A percentile compares a stretch with the other conserved stretches of the same genome.
These are phyloP conservation scores for Clarias platycephalus DNA, from an alignment of 2,797 vertebrate genomes.

Conservation along the genomic window DNA sequence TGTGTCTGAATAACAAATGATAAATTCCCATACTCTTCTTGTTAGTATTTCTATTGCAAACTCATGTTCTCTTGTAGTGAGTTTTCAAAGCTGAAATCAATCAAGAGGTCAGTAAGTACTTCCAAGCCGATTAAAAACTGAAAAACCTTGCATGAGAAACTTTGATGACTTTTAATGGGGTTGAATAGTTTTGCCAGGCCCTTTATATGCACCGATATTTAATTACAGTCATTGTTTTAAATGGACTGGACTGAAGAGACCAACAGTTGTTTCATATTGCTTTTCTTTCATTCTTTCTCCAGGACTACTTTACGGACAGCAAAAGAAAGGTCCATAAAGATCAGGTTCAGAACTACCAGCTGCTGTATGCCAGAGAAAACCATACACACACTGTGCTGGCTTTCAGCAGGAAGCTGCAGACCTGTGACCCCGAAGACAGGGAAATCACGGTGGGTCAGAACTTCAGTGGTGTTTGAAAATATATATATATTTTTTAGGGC, in stretches of 20 bases:
- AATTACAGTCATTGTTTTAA: background rate
- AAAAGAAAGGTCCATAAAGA: conserved; percentile 78
- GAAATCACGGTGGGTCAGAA: conserved; percentile 75
- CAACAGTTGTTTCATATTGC: background rate
- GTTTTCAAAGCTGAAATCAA: background rate
- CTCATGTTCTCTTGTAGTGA: background rate
- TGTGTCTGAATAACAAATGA: background rate
- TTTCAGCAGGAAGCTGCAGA: conserved; percentile 80
- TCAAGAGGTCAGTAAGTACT: background rate
- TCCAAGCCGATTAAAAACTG: background rate
- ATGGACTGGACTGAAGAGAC: background rate
- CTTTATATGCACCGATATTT: background rate
- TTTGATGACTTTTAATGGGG: background rate
- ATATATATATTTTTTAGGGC: too few relatives aligned
- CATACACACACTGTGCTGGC: conserved; percentile 80
- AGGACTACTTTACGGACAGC: conserved; percentile 84
- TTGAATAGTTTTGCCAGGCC: background rate
- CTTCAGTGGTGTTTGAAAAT: too few relatives aligned
- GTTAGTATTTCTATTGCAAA: background rate
- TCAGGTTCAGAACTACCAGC: conserved; percentile 77
- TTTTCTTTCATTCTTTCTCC: conserved; percentile 22
- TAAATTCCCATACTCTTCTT: background rate
- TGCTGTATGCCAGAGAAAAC: conserved; percentile 84
- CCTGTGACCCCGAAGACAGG: conserved; percentile 81
- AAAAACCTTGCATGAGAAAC: background rate